Percentiles rank a stretch among this genome's conserved stretches.
These are phyloP conservation scores for Indicator maculatus DNA, from an alignment of 2,113 vertebrate genomes.

Conservation along the genomic window DNA sequence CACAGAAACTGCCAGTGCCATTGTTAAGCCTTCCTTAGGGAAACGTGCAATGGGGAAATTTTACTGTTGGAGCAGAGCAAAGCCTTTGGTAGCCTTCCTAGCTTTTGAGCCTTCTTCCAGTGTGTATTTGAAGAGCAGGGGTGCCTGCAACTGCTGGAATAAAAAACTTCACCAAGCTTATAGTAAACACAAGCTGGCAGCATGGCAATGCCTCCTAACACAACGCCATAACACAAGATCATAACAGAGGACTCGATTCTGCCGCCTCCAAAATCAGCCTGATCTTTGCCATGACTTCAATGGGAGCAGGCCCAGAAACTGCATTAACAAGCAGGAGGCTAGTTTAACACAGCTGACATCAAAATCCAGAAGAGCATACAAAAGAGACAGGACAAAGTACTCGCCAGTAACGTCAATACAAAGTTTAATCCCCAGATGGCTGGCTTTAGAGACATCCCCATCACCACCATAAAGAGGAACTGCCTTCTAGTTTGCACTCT, in stretches of 20 bases:
- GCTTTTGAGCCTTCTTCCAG: not conserved
- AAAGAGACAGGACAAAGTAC: constrained; percentile 67
- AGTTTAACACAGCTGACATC: constrained; percentile 65
- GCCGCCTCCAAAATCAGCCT: constrained; percentile 16
- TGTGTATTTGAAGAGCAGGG: not conserved
- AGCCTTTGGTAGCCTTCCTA: not conserved
- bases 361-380: constrained; percentile 63
- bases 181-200: not conserved
- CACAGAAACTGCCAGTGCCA: not conserved
- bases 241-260: not conserved
- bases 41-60: not conserved
- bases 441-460: constrained; percentile 59
- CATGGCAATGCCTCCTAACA: not conserved
- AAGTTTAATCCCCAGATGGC: constrained; percentile 68
- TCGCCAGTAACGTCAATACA: constrained; percentile 54
- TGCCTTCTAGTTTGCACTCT: constrained; percentile 38
- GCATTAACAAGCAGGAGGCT: constrained; percentile 53
- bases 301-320: constrained; percentile 48
- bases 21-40: not conserved
- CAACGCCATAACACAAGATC: not conserved
- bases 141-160: not conserved
- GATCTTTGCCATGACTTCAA: constrained; percentile 64
- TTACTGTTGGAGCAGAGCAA: not conserved
- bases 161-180: not conserved
- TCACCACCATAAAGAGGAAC: constrained; percentile 50